phyloP scores from a whole-genome alignment of 2,888 invertebrate species.

The Troglohyphantes excavatus region DNA sequence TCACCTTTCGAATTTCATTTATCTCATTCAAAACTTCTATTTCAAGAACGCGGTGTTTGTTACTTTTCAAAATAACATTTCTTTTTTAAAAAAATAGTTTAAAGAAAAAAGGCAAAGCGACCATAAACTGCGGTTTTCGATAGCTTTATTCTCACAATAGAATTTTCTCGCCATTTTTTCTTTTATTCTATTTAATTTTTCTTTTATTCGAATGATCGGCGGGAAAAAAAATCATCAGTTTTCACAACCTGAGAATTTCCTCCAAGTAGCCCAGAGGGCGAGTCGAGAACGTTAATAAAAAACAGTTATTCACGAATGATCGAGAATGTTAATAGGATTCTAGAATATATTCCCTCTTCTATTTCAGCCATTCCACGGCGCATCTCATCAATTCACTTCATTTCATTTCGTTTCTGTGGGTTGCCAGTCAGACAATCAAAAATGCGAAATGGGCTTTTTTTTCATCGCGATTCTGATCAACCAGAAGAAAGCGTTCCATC shows the following conservation, averaged over 20 bases:
- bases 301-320: slow-evolving; percentile 56
- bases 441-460: slow-evolving; percentile 46
- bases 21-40: not conserved
- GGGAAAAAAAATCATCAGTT: slow-evolving; percentile 28
- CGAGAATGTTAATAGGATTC: slow-evolving; percentile 63
- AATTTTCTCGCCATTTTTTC: slow-evolving; percentile 1
- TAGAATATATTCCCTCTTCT: slow-evolving; percentile 12
- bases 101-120: not conserved
- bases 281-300: slow-evolving; percentile 48
- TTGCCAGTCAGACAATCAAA: slow-evolving; percentile 62
- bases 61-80: slow-evolving; percentile 3
- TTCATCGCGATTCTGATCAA: slow-evolving; percentile 28
- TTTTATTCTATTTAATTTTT: not conserved
- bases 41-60: not conserved
- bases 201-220: slow-evolving; percentile 2
- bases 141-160: slow-evolving; percentile 25
- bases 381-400: slow-evolving; percentile 58
- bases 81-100: not conserved
- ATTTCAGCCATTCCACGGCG: slow-evolving; percentile 1
- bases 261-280: slow-evolving; percentile 15
- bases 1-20: slow-evolving; percentile 5
- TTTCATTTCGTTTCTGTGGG: slow-evolving; percentile 48
- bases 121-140: slow-evolving; percentile 24
- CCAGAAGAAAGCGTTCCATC: slow-evolving; percentile 33
- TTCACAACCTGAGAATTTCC: not conserved